Evolutionary conservation across 2,888 invertebrate species (phyloP), one percentile per base, ranked within the genome.

Genomic region (Scaptomyza caliginosa): DNA sequence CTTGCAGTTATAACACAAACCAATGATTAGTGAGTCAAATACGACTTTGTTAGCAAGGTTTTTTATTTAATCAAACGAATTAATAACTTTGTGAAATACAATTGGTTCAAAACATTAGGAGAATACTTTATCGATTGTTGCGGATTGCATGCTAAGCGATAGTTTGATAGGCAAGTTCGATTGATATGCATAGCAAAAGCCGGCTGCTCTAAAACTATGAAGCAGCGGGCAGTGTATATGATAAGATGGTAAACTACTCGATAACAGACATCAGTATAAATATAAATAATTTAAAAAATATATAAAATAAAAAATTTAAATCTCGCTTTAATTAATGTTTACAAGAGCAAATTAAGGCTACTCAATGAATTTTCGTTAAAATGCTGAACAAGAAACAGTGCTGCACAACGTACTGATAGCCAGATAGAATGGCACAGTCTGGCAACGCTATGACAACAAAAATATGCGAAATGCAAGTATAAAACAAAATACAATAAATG

Each of bases 401-500:
- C 26, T 76, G 51, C 1, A 56, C 34, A 76, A 26, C 36, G 42
- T 2, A 1, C 8, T 1, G 19, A 13, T 11, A 2, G 17, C 2
- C 26, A 21, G 21, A 6, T 24, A 16, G 13, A 1, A 21, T 3
- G 11, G 0, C 1, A 23, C 10, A 40, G 4, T 71, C 46, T 59
- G 73, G 73, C 77, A 74, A 67, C 73, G 49, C 73, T 24, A 38
- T 48, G 54, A 67, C 67, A 76, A 76, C 73, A 73, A 73, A 76
- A 76, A 63, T 77, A 77, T 63, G 56, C 77, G 74, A 74, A 77
- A 59, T 64, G 64, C 77, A 77, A 77, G 74, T 77, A 76, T 59
- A 74, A 77, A 74, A 73, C 69, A 77, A 77, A 77, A 68, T 64
- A 64, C 64, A 77, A 74, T 74, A 77, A 74, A 77, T 77, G 43